These are phyloP conservation scores for Chloroceryle inda DNA, from an alignment of 2,797 vertebrate genomes.

Conservation along the genomic window DNA sequence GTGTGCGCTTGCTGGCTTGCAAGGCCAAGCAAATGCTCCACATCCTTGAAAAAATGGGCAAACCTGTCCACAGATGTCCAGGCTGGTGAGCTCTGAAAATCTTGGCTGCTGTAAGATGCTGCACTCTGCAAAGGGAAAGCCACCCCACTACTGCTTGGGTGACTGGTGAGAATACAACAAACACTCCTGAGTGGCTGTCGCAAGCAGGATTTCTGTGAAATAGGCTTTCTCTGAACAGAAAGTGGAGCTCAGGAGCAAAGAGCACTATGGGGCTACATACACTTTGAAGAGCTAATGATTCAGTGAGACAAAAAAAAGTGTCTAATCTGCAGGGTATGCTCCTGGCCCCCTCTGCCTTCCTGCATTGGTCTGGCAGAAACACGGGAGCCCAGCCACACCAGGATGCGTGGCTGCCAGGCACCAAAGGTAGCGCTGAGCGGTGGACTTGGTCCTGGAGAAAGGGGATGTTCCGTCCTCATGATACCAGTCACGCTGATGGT, in stretches of 20 bases:
- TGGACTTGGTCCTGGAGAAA: background rate
- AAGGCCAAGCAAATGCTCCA: background rate
- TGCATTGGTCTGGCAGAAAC: background rate
- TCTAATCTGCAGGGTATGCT: background rate
- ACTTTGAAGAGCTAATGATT: background rate
- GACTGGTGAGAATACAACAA: background rate
- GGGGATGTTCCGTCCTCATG: background rate
- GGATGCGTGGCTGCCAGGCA: accelerated
- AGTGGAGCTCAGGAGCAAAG: background rate
- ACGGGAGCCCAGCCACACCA: accelerated
- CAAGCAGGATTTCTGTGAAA: background rate
- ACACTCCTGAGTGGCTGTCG: background rate
- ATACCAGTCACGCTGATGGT: accelerated
- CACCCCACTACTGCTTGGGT: background rate
- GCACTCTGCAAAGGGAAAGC: background rate
- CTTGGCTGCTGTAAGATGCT: background rate
- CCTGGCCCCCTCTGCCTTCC: background rate
- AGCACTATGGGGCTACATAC: background rate
- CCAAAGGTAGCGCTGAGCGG: accelerated
- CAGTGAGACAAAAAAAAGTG: background rate
- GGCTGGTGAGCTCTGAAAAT: background rate
- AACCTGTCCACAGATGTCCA: accelerated
- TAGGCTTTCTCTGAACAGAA: background rate
- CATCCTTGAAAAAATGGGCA: background rate
- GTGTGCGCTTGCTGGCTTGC: background rate